Evolutionary conservation across 1,140 invertebrate species (phyloP), one percentile per base, ranked within the genome.

Genomic region (Thaumatotibia leucotreta): DNA sequence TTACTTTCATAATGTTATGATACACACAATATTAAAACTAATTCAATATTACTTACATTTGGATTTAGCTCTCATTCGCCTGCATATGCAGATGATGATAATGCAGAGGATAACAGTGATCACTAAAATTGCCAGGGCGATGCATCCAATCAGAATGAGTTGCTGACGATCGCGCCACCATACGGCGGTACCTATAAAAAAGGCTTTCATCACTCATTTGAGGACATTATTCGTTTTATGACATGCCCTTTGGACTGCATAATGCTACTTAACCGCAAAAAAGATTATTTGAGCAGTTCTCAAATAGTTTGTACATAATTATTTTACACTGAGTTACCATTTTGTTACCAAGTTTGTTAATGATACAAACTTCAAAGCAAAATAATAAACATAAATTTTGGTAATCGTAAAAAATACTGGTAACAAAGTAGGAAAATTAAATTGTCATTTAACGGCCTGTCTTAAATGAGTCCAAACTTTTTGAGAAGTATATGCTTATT

Each of bases 81-180:
- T 92, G 84, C 96, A 97, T 68, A 97, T 93, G 77, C 96, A 93
- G 77, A 96, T 95, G 77, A 97, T 96, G 72, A 96, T 94, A 79
- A 96, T 94, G 87, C 96, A 96, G 66, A 97, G 94, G 65, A 97
- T 94, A 54, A 97, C 93, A 52, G 97, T 94, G 68, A 96, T 93
- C 52, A 97, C 86, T 54, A 97, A 92, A 33, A 96, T 91, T 3
- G 94, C 94, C n/a, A 95, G 93, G 8, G 96, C 93, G 6, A 95
- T 93, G 9, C 94, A 95, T 2, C 96, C 94, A 65, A 97, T 92
- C 45, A 97, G 94, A 67, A 97, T 93, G 23, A 96, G 90, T 73
- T 96, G 95, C 76, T 96, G 94, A 74, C 95, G 94, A 70, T 95
- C 95, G 67, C 94, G 92, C 95, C 96, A 96, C 95, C 95, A 97